Evolutionary conservation across 92 coral and sea anemone genomes (phyloP).

Genomic region (Micromussa lordhowensis): DNA sequence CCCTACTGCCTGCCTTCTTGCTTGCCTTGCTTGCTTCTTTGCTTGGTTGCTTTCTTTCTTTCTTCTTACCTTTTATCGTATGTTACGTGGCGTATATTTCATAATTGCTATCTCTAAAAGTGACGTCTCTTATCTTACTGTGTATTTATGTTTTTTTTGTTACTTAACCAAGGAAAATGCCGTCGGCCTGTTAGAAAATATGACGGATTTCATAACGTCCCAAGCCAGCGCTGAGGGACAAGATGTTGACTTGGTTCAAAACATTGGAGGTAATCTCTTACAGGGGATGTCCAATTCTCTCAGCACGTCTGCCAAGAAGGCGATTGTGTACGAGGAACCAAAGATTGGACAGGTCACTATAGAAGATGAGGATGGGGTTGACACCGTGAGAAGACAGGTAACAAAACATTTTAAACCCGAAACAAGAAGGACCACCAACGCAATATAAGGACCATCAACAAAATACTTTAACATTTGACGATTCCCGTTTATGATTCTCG

Average conservation of each 20-base stretch:
- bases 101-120: neutral
- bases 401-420: neutral
- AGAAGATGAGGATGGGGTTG: neutral
- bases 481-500: too few relatives aligned
- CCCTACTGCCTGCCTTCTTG: too few relatives aligned
- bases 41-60: too few relatives aligned
- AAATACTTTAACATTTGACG: too few relatives aligned
- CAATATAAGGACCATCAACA: too few relatives aligned
- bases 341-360: neutral
- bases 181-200: conserved; percentile 39
- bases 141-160: neutral
- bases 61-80: too few relatives aligned
- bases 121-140: neutral
- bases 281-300: conserved; percentile 54
- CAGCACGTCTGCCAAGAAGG: conserved; percentile 64
- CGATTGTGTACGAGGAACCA: neutral
- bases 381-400: conserved; percentile 5
- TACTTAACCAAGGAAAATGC: conserved; percentile 16
- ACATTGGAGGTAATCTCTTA: conserved; percentile 30
- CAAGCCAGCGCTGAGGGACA: neutral
- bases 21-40: neutral
- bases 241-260: conserved; percentile 34
- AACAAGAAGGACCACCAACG: too few relatives aligned
- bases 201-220: conserved; percentile 27
- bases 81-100: too few relatives aligned